phyloP scores from a whole-genome alignment of 2,113 vertebrate genomes.

The Phrynosoma blainvillii region DNA sequence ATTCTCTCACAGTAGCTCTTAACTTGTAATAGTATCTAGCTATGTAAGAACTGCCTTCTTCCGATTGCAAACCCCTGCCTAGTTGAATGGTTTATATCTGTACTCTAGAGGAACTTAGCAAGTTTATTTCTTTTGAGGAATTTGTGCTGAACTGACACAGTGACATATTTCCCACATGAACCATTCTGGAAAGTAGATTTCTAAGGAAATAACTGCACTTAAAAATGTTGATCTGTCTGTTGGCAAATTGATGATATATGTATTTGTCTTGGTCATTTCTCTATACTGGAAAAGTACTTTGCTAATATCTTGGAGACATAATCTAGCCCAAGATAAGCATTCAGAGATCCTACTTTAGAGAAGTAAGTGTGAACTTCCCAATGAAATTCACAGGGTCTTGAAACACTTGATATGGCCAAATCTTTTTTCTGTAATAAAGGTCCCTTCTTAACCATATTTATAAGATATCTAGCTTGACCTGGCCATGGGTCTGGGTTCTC shows the following conservation, averaged over 20 bases:
- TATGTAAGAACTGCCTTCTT: background rate
- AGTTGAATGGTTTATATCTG: background rate
- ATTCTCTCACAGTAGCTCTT: background rate
- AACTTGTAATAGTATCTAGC: background rate
- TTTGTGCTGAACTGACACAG: constrained; percentile 30
- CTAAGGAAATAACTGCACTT: constrained; percentile 34
- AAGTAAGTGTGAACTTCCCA: background rate
- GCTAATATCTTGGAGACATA: constrained; percentile 48
- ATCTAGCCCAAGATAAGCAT: constrained; percentile 7
- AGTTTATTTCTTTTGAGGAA: constrained; percentile 44
- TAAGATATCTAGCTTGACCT: background rate
- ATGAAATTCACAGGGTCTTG: background rate
- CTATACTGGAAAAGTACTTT: constrained; percentile 70
- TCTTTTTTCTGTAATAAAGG: background rate
- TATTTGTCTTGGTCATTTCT: constrained; percentile 51
- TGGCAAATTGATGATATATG: constrained; percentile 47
- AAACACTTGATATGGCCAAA: background rate
- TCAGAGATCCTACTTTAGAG: background rate
- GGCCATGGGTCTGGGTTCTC: background rate
- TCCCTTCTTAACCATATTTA: background rate
- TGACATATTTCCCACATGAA: constrained; percentile 1
- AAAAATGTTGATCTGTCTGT: constrained; percentile 49
- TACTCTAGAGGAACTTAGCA: constrained; percentile 1
- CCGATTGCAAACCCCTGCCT: background rate
- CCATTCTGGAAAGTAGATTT: constrained; percentile 26